Evolutionary conservation across 2,113 vertebrate species (phyloP).

Genomic region (Clarias gariepinus): DNA sequence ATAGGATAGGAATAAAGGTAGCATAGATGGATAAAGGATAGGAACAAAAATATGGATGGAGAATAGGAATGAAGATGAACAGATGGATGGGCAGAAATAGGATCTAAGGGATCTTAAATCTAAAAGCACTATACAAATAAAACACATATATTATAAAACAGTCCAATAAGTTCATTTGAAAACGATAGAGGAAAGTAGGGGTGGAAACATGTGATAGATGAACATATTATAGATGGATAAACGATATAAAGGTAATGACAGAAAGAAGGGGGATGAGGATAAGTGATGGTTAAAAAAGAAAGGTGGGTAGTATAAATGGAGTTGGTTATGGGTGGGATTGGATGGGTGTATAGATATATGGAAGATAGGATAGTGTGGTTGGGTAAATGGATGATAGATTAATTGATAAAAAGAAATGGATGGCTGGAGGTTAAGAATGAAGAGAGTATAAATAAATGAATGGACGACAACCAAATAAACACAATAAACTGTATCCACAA

Average conservation of each 20-base stretch:
- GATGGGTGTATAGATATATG: neutral
- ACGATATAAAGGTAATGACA: no score
- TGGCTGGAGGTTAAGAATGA: no score
- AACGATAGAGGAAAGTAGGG: neutral
- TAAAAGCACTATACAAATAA: no score
- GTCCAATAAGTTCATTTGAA: no score
- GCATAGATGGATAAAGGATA: neutral
- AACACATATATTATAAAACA: no score
- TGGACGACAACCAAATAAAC: neutral
- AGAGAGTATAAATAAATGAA: no score
- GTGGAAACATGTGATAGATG: neutral
- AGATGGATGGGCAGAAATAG: neutral
- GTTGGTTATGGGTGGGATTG: neutral
- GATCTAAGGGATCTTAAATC: no score
- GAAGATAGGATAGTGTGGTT: neutral
- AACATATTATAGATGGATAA: neutral
- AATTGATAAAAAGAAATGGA: no score
- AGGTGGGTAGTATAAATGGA: no score
- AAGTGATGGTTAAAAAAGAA: no score
- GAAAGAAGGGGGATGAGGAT: no score
- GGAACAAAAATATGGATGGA: neutral
- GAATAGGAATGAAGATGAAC: neutral
- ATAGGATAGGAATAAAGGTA: neutral
- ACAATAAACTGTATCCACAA: neutral
- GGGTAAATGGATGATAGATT: neutral